Evolutionary conservation across 30 jellyfish, hydroid and myxozoan genomes (phyloP), one percentile per base, ranked within the genome.

Genomic region (Clytia hemisphaerica): DNA sequence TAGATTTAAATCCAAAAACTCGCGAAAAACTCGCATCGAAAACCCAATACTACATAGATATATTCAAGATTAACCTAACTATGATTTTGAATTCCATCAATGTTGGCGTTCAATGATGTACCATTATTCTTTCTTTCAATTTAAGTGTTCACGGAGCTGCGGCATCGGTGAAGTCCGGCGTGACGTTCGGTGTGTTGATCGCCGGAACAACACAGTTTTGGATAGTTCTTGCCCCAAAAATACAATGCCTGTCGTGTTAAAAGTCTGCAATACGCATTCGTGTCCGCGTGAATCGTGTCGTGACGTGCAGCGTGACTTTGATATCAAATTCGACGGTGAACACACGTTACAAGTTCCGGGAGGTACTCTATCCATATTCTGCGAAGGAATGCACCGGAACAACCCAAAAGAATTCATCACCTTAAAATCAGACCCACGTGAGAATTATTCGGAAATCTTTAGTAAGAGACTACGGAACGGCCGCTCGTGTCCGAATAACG

Each of bases 221-320:
- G 78, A 74, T n/a, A 12, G 34, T 7, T 62, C 54, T 6, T 91
- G 99, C 62, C 61, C 58, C 32, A 68, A 68, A 6, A 76, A 82
- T 54, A 15, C 21, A 16, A 77, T 65, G 77, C 99, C 95, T 10
- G 82, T 92, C 3, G 68, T 61, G 30, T n/a, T 44, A 58, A 73
- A 87, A 61, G 99, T 85, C 6, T 91, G 99, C 77, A 91, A 82
- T 45, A 55, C 85, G 7, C 88, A 77, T 34, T 37, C 78, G 2
- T 91, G 99, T 76, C 99, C 99, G 6, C 84, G 91, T 37, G 65
- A 50, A 49, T 82, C 99, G 9, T 91, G 99, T 47, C 83, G 94
- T 10, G 95, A 72, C 42, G 81, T 91, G 6, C 93, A 91, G 73
- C 47, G 45, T 12, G 51, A 68, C 30, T 71, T 37, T 15, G 78